Evolutionary conservation across 2,888 invertebrate genomes (phyloP).

Genomic region (Sarcophaga caerulescens): DNA sequence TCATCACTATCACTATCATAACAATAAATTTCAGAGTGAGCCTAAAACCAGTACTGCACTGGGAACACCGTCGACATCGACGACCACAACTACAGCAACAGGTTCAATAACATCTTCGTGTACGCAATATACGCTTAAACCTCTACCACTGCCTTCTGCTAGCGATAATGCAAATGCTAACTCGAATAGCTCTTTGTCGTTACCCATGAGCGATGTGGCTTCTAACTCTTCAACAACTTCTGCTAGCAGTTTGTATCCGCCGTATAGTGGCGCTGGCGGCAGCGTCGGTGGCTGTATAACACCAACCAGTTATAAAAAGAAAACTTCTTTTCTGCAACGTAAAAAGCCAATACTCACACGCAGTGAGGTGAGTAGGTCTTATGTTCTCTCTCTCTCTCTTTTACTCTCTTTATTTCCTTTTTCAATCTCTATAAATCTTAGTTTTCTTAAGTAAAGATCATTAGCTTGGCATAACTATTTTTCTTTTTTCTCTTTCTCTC

Average conservation of each 20-base stretch:
- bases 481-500: neutral
- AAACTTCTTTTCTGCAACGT: slow-evolving; percentile 79
- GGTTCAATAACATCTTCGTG: slow-evolving; percentile 62
- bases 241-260: slow-evolving; percentile 59
- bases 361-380: slow-evolving; percentile 81
- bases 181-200: slow-evolving; percentile 41
- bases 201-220: slow-evolving; percentile 45
- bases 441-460: neutral
- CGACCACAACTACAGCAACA: slow-evolving; percentile 59
- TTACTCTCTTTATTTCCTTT: neutral
- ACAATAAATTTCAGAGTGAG: slow-evolving; percentile 69
- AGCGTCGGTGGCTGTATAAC: slow-evolving; percentile 59
- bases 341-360: slow-evolving; percentile 79
- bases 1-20: slow-evolving; percentile 66
- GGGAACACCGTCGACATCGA: slow-evolving; percentile 50
- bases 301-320: slow-evolving; percentile 72
- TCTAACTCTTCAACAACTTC: slow-evolving; percentile 58
- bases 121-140: slow-evolving; percentile 64
- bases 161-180: slow-evolving; percentile 68
- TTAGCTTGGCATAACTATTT: neutral
- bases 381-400: slow-evolving; percentile 11
- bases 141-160: slow-evolving; percentile 62
- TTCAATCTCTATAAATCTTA: neutral
- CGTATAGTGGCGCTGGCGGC: neutral
- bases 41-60: slow-evolving; percentile 46